Percentiles rank a stretch among this genome's conserved stretches.
Conservation (phyloP, 2,797 vertebrate genomes). For the Danio aesculapii region DNA sequence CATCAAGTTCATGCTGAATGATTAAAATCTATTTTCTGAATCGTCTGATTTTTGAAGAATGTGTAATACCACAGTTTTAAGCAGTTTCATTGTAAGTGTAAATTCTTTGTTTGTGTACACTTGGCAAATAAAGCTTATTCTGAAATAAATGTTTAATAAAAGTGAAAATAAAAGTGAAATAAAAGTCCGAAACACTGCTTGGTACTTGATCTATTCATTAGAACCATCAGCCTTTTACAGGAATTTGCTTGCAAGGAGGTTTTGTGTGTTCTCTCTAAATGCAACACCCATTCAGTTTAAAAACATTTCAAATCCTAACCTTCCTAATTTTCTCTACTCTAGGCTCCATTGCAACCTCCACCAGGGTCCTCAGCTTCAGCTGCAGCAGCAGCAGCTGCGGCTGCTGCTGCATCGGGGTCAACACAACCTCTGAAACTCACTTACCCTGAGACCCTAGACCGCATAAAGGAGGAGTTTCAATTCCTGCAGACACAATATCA, state of each 20-base stretch:
- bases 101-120: too few relatives aligned
- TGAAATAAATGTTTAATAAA: too few relatives aligned
- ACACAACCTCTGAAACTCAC: slow-evolving; percentile 91
- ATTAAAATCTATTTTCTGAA: neutral
- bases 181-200: neutral
- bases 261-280: neutral
- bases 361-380: slow-evolving; percentile 82
- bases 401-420: slow-evolving; percentile 79
- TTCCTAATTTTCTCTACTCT: slow-evolving; percentile 30
- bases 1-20: neutral
- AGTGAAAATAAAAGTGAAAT: too few relatives aligned
- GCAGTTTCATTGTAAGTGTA: neutral
- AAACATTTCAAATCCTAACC: neutral
- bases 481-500: slow-evolving; percentile 95
- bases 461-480: slow-evolving; percentile 94
- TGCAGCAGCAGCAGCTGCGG: slow-evolving; percentile 78
- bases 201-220: neutral
- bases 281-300: neutral
- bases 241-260: neutral
- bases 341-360: slow-evolving; percentile 87
- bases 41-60: neutral
- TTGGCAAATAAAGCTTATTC: too few relatives aligned
- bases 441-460: slow-evolving; percentile 91
- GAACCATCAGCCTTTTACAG: neutral
- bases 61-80: neutral